A percentile compares a stretch with the other conserved stretches of the same genome.
phyloP scores from a whole-genome alignment of 2,113 vertebrate genomes.

The Hypanus sabinus region DNA sequence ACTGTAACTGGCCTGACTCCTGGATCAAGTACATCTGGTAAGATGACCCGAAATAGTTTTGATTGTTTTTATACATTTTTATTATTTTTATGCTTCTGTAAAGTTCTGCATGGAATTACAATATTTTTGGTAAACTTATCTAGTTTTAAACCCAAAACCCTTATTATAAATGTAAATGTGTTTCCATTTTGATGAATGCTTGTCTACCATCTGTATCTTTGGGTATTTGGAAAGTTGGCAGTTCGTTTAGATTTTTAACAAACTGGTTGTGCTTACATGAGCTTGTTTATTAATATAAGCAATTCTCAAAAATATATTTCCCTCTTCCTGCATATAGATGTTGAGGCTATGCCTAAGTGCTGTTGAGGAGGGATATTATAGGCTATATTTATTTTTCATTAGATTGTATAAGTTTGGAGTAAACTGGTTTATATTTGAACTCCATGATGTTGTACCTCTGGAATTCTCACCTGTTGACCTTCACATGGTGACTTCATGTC shows the following conservation, averaged over 20 bases:
- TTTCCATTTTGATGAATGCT: background rate
- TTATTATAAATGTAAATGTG: background rate
- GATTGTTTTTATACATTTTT: background rate
- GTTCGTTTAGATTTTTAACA: background rate
- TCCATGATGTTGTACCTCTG: background rate
- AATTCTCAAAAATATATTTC: background rate
- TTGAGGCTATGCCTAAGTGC: background rate
- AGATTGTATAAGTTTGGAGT: background rate
- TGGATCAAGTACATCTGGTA: conserved; percentile 79
- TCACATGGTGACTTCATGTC: background rate
- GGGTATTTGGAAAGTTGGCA: background rate
- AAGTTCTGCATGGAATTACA: background rate
- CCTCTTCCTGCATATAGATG: background rate
- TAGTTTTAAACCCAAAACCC: too few relatives aligned
- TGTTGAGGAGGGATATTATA: background rate
- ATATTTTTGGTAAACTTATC: background rate
- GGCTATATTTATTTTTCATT: background rate
- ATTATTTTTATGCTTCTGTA: background rate
- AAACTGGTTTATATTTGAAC: background rate
- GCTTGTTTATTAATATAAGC: background rate
- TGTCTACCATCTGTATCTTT: background rate
- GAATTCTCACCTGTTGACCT: background rate
- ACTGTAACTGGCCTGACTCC: conserved; percentile 77
- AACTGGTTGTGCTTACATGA: too few relatives aligned
- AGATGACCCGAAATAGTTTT: background rate